These are phyloP conservation scores for Macaria liturata DNA, from an alignment of 2,888 invertebrate genomes.

Conservation along the genomic window DNA sequence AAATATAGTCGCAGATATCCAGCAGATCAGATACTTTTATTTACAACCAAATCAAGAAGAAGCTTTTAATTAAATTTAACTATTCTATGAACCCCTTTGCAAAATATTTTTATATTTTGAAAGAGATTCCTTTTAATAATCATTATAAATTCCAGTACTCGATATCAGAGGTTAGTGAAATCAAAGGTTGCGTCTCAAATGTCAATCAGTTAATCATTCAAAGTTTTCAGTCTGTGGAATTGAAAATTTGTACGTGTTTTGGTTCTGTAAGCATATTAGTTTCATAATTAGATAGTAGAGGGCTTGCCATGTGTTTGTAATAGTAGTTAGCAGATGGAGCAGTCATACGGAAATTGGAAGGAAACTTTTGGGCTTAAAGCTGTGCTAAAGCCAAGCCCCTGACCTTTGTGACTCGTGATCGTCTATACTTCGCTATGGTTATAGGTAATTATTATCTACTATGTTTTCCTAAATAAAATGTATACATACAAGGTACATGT, in stretches of 20 bases:
- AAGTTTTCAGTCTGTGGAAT: background rate
- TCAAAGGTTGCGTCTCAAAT: background rate
- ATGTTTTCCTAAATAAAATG: no score
- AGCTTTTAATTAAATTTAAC: no score
- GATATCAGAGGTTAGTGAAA: conserved; percentile 4
- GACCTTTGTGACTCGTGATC: background rate
- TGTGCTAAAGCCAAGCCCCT: conserved; percentile 7
- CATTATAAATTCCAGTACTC: background rate
- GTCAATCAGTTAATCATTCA: conserved; percentile 4
- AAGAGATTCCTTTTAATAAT: no score
- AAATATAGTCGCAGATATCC: no score
- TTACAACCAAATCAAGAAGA: no score
- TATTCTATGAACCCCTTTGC: background rate
- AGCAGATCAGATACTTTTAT: no score
- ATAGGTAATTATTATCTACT: no score
- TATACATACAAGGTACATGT: no score
- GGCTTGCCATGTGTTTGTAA: conserved; percentile 14
- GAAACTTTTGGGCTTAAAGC: conserved; percentile 8
- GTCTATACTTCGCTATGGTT: no score
- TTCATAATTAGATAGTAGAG: conserved; percentile 8
- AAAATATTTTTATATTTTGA: background rate
- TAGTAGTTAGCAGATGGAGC: conserved; percentile 10
- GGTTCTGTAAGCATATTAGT: conserved; percentile 2
- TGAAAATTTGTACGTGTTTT: conserved; percentile 8
- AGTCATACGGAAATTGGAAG: conserved; percentile 4